phyloP scores from a whole-genome alignment of 1,140 invertebrate species.

The Microplitis demolitor region DNA sequence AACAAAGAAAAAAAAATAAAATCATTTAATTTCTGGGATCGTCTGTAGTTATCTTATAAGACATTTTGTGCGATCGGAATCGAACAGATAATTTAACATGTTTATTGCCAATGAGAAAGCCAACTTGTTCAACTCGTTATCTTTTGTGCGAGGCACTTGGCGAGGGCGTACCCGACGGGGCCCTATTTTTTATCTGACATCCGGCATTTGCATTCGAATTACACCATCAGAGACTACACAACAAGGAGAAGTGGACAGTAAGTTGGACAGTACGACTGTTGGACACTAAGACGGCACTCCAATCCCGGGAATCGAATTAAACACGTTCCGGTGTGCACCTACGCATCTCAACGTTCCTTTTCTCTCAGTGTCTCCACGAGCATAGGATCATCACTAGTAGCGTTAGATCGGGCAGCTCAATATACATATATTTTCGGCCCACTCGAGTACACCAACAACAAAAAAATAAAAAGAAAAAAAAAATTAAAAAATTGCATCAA shows the following conservation, averaged over 20 bases:
- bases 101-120: constrained; percentile 2
- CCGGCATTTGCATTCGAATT: constrained; percentile 25
- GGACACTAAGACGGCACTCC: background rate
- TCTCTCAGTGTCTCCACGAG: background rate
- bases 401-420: constrained; percentile 19
- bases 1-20: no score
- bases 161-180: constrained; percentile 23
- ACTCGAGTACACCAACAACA: background rate
- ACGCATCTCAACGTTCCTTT: constrained; percentile 9
- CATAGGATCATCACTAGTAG: constrained; percentile 22
- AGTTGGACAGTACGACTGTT: background rate
- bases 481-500: constrained; percentile 29
- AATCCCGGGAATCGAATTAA: constrained; percentile 25
- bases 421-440: constrained; percentile 25
- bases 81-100: constrained; percentile 7
- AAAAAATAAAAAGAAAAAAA: background rate
- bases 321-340: constrained; percentile 17
- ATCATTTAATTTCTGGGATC: background rate
- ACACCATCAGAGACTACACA: background rate
- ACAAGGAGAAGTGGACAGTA: background rate
- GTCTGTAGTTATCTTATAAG: background rate
- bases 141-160: background rate
- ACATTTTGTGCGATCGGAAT: background rate
- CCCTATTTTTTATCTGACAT: constrained; percentile 11
- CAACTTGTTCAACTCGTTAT: constrained; percentile 15